Conservation (phyloP, 2,113 vertebrate species). For the Eidolon helvum region DNA sequence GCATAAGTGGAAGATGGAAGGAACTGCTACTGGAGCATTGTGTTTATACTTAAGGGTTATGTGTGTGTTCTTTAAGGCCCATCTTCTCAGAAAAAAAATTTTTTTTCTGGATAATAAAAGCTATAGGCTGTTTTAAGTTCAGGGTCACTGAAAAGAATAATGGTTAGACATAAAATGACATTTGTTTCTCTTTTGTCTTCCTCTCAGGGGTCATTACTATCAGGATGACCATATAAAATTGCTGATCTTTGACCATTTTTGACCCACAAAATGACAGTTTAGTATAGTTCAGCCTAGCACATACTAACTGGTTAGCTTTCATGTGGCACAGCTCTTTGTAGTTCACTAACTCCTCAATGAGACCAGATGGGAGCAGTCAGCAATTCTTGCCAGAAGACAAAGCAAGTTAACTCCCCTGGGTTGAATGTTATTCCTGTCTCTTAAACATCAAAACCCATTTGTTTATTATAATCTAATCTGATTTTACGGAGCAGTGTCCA, state of each 20-base stretch:
- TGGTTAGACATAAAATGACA: neutral
- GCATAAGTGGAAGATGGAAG: neutral
- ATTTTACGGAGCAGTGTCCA: neutral
- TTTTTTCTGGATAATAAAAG: neutral
- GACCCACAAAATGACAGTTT: neutral
- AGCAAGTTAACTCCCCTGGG: neutral
- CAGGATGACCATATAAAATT: neutral
- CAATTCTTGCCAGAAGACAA: slow-evolving; percentile 24
- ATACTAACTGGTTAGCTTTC: neutral
- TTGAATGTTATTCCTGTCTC: neutral
- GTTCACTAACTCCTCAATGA: neutral
- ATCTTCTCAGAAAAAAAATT: neutral
- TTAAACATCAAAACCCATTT: neutral
- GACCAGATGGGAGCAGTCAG: neutral
- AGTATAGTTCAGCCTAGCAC: neutral
- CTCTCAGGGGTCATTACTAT: neutral
- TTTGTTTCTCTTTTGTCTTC: neutral
- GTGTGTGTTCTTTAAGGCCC: neutral
- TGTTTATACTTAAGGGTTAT: neutral
- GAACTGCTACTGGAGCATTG: neutral
- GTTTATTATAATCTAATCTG: neutral
- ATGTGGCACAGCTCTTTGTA: neutral
- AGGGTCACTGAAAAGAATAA: neutral
- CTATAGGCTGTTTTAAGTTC: neutral
- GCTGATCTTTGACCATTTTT: neutral